Conservation (phyloP, 2,888 invertebrate genomes). For the Cryptus armator region DNA sequence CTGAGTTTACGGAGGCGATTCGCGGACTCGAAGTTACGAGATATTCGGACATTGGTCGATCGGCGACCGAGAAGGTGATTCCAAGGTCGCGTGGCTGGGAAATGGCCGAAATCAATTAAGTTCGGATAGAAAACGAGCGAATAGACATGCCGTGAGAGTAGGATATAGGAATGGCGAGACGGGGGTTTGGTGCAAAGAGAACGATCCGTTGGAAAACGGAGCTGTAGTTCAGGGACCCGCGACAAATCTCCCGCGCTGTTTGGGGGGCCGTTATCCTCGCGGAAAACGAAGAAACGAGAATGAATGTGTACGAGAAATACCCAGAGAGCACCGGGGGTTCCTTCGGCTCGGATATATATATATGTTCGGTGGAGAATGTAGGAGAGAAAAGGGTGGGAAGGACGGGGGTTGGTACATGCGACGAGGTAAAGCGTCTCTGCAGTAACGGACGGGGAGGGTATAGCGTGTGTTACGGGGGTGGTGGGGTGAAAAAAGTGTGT, state of each 20-base stretch:
- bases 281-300: conserved; percentile 59
- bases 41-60: too few relatives aligned
- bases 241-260: conserved; percentile 73
- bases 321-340: too few relatives aligned
- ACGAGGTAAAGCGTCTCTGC: conserved; percentile 36
- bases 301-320: neutral
- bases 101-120: neutral
- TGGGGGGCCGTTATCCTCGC: conserved; percentile 66
- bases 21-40: too few relatives aligned
- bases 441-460: conserved; percentile 11
- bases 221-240: conserved; percentile 48
- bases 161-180: neutral
- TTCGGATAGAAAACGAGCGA: neutral
- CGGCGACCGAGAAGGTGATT: too few relatives aligned
- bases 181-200: neutral
- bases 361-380: conserved; percentile 35
- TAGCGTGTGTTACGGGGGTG: neutral
- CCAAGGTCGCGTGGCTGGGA: too few relatives aligned
- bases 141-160: neutral
- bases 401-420: neutral
- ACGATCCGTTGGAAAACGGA: conserved; percentile 45
- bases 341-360: neutral
- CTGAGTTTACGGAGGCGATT: too few relatives aligned
- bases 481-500: conserved; percentile 61
- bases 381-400: conserved; percentile 24